Base-by-base conservation (phyloP, 2,888 invertebrate genomes). In the Andrena haemorrhoa region DNA sequence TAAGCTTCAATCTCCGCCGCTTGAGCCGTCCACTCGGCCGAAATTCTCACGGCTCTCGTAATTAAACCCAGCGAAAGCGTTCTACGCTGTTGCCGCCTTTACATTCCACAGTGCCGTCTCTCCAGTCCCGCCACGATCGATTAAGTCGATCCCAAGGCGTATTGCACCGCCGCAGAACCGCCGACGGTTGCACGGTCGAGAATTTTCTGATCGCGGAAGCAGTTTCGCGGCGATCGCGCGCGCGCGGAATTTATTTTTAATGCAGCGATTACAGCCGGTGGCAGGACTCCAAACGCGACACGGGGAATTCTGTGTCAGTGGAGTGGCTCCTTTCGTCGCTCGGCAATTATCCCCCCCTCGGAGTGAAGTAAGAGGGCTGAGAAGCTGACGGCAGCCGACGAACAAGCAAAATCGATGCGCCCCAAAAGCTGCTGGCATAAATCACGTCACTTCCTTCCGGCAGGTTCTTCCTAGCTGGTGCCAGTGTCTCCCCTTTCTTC, bases 41-140 rank as follows among this genome's bases (percentile, higher is more conserved):
- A 86, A 86, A 84, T 83, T 86, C 86, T 86, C 86, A 86, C 84
- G 86, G 85, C 64, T 84, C 82, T 78, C 77, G 86, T 86, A 86
- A 86, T 86, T 86, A 86, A 86, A 82, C 75, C 77, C 84, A 79
- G 77, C 76, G 77, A 41, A 86, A 79, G 70, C 77, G 74, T 73
- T 56, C 64, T 78, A 69, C 49, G 31, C 53, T 49, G 82, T 84
- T 66, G 66, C 84, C 83, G 79, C 86, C 87, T 77, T 83, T 74
- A 76, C 87, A 65, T 84, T 82, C 79, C 80, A 71, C 58, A 76
- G 70, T 73, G 35, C 49, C 69, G 69, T 80, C 64, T 60, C 80
- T 61, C 70, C 70, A 82, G 78, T 78, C 65, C n/a, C 69, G 66
- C 64, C 60, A 35, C 87, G 87, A 86, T 86, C 87, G 86, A 86